phyloP scores from a whole-genome alignment of 2,888 invertebrate species.

The Brachyptera risi region DNA sequence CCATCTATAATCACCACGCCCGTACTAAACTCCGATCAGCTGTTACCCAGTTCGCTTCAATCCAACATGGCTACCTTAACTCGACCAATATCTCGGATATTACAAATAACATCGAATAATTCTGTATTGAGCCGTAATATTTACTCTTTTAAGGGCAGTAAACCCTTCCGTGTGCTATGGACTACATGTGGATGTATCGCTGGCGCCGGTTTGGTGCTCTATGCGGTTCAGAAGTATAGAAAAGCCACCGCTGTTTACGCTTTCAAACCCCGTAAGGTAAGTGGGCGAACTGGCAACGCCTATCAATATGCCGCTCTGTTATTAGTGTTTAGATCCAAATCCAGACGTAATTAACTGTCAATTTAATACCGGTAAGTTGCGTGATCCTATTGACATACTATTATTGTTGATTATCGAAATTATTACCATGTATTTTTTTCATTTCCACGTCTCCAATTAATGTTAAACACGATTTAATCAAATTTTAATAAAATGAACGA shows the following conservation, averaged over 20 bases:
- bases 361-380: too few relatives aligned
- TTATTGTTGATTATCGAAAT: too few relatives aligned
- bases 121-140: constrained; percentile 42
- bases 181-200: constrained; percentile 43
- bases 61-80: constrained; percentile 52
- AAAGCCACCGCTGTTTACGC: constrained; percentile 49
- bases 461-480: too few relatives aligned
- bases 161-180: constrained; percentile 33
- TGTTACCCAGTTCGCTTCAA: too few relatives aligned
- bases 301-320: constrained; percentile 20
- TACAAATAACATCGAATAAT: constrained; percentile 44
- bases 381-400: neutral
- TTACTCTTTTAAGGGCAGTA: constrained; percentile 45
- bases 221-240: constrained; percentile 46
- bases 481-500: too few relatives aligned
- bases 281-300: constrained; percentile 36
- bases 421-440: too few relatives aligned
- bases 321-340: too few relatives aligned
- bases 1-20: neutral
- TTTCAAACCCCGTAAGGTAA: constrained; percentile 50
- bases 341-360: constrained; percentile 18
- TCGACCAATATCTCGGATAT: constrained; percentile 48
- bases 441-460: too few relatives aligned
- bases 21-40: constrained; percentile 12
- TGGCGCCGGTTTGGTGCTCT: constrained; percentile 47